Conservation (phyloP, 2,797 vertebrate species). For the Gymnoscopelus microlampas region DNA sequence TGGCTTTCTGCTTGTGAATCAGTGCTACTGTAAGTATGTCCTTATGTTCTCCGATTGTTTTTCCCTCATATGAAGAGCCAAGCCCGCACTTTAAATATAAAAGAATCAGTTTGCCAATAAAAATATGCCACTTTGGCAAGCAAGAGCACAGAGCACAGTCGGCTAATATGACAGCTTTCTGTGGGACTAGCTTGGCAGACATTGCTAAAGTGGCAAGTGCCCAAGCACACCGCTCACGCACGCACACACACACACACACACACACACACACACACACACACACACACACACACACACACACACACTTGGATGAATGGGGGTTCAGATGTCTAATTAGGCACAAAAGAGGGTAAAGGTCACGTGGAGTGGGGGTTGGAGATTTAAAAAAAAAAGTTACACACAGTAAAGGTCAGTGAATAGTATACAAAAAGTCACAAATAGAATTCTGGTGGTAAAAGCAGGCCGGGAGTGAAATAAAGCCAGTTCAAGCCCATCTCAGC, state of each 20-base stretch:
- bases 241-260: not conserved
- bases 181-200: slow-evolving; percentile 71
- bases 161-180: slow-evolving; percentile 77
- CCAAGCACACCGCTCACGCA: slow-evolving; percentile 63
- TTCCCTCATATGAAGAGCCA: slow-evolving; percentile 31
- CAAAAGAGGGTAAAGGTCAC: slow-evolving; percentile 52
- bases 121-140: slow-evolving; percentile 74
- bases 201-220: slow-evolving; percentile 66
- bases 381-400: slow-evolving; percentile 55
- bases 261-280: slow-evolving; percentile 8
- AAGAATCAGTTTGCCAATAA: slow-evolving; percentile 66
- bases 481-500: slow-evolving; percentile 8
- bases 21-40: slow-evolving; percentile 44
- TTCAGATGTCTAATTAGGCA: slow-evolving; percentile 38
- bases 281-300: slow-evolving; percentile 11
- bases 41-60: slow-evolving; percentile 13
- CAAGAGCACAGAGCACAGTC: slow-evolving; percentile 63
- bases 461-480: slow-evolving; percentile 28
- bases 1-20: slow-evolving; percentile 20
- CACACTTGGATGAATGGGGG: slow-evolving; percentile 41
- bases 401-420: slow-evolving; percentile 47
- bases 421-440: slow-evolving; percentile 27
- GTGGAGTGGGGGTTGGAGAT: slow-evolving; percentile 4
- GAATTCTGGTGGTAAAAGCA: slow-evolving; percentile 19
- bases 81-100: slow-evolving; percentile 67